A percentile compares a stretch with the other conserved stretches of the same genome.
Evolutionary conservation across 2,797 vertebrate species (phyloP).

Genomic region (Amazona finschi): DNA sequence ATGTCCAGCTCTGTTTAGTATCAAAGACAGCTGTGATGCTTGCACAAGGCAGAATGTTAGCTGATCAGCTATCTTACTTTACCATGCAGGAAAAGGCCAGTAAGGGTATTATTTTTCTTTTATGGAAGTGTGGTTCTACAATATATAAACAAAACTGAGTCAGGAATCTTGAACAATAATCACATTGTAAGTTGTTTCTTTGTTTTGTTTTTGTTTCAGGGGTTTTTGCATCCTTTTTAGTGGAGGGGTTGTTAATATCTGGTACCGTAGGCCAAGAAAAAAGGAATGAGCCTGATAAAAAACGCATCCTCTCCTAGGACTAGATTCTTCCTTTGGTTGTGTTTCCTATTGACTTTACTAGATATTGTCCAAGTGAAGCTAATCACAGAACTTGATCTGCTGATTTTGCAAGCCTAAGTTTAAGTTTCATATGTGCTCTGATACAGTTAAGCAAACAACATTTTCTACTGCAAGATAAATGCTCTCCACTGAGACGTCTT

Average conservation of each 20-base stretch:
- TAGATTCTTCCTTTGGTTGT: neutral
- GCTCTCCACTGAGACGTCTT: neutral
- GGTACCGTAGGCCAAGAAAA: neutral
- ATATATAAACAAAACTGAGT: neutral
- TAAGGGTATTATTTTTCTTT: slow-evolving; percentile 17
- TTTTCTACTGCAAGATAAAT: neutral
- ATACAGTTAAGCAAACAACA: neutral
- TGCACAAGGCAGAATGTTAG: slow-evolving; percentile 28
- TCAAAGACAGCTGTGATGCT: slow-evolving; percentile 44
- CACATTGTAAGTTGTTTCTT: neutral
- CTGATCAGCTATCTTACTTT: slow-evolving; percentile 14
- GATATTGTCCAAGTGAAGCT: neutral
- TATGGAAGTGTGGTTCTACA: neutral
- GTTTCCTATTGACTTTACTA: neutral
- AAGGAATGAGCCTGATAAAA: neutral
- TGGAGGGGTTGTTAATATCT: neutral
- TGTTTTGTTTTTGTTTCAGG: neutral
- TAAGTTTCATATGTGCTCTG: neutral
- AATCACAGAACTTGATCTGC: neutral
- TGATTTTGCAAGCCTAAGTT: neutral
- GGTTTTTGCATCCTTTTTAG: neutral
- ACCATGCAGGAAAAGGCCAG: slow-evolving; percentile 4
- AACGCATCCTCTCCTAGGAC: neutral
- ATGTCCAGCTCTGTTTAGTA: slow-evolving; percentile 71
- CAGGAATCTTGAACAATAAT: neutral